Conservation (phyloP, 2,888 invertebrate genomes). For the Ormyrus labotus region DNA sequence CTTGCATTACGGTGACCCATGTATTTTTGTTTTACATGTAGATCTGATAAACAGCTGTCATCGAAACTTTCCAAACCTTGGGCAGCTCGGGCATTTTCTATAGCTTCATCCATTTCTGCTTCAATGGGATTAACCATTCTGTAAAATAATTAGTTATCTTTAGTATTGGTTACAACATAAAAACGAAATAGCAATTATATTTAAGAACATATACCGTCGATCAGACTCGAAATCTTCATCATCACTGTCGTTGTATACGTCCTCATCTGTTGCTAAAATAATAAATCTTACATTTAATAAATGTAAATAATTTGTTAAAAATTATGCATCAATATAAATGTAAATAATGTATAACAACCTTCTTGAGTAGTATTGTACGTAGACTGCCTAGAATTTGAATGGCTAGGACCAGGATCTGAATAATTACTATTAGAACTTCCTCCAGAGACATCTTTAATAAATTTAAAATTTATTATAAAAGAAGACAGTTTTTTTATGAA, state of each 20-base stretch:
- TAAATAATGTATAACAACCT: constrained; percentile 61
- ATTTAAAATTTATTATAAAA: background rate
- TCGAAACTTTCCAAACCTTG: constrained; percentile 66
- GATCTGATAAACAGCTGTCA: constrained; percentile 71
- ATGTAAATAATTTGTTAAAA: background rate
- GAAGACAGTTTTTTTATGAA: too few species aligned
- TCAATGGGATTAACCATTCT: constrained; percentile 71
- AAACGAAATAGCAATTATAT: background rate
- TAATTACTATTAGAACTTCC: constrained; percentile 62
- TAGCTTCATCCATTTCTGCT: constrained; percentile 71
- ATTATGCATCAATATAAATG: background rate
- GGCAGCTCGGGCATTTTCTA: constrained; percentile 65
- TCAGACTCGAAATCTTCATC: constrained; percentile 66
- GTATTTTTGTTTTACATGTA: constrained; percentile 82
- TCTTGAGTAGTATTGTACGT: constrained; percentile 61
- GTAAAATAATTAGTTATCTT: constrained; percentile 60
- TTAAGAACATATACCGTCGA: constrained; percentile 44
- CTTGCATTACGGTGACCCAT: constrained; percentile 88
- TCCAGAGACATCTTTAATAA: constrained; percentile 36
- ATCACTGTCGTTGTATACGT: constrained; percentile 73
- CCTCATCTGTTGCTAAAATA: constrained; percentile 68
- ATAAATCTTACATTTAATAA: constrained; percentile 8
- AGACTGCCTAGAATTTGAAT: constrained; percentile 59
- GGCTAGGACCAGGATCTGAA: constrained; percentile 67
- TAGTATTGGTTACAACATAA: background rate